Conservation (phyloP, 2,888 invertebrate genomes). For the Lasioglossum leucozonium region DNA sequence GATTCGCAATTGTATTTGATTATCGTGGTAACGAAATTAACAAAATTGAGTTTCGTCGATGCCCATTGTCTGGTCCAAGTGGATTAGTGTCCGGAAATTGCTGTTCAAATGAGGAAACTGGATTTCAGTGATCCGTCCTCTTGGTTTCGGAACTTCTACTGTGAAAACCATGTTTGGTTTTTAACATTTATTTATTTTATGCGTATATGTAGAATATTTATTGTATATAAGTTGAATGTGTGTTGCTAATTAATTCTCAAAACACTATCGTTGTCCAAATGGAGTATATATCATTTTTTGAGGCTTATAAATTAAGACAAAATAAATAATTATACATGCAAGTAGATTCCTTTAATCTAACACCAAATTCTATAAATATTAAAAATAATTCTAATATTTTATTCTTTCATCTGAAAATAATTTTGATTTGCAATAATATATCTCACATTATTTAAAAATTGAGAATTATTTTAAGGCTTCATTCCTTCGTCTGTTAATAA, state of each 20-base stretch:
- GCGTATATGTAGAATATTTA: background rate
- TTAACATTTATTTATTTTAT: background rate
- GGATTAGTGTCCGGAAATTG: slow-evolving; percentile 57
- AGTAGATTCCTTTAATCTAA: too few species aligned
- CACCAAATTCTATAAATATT: background rate
- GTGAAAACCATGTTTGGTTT: background rate
- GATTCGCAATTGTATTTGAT: background rate
- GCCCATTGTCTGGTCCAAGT: slow-evolving; percentile 20
- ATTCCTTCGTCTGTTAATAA: background rate
- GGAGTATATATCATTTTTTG: too few species aligned
- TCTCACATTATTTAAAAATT: background rate
- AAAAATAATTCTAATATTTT: background rate
- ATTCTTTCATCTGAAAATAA: background rate
- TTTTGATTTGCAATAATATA: background rate
- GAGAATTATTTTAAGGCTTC: background rate
- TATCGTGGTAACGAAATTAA: background rate
- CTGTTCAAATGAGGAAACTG: slow-evolving; percentile 51
- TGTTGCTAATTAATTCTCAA: too few species aligned
- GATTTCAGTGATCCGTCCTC: slow-evolving; percentile 60
- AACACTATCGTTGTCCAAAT: too few species aligned
- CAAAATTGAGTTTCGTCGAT: slow-evolving; percentile 50
- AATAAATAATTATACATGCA: too few species aligned
- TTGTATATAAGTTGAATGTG: background rate
- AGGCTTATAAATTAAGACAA: too few species aligned
- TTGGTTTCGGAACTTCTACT: slow-evolving; percentile 26